These are phyloP conservation scores for Leucophora obtusa DNA, from an alignment of 2,888 invertebrate species.

Conservation along the genomic window DNA sequence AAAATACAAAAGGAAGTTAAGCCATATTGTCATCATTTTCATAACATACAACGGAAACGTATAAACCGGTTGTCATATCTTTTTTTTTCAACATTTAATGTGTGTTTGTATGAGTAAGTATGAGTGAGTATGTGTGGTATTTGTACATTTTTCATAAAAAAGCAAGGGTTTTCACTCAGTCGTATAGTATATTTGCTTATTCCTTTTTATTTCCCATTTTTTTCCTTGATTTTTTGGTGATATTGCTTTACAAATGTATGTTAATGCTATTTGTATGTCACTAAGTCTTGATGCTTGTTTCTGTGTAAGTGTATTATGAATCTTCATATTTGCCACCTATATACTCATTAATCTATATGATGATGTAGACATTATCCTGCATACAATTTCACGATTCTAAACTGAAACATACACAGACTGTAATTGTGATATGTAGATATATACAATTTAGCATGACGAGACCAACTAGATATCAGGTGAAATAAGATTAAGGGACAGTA, in stretches of 20 bases:
- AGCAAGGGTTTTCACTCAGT: constrained; percentile 2
- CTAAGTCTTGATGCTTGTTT: constrained; percentile 12
- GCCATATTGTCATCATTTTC: constrained; percentile 60
- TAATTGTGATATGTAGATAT: neutral
- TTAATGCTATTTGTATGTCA: constrained; percentile 55
- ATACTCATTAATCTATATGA: constrained; percentile 48
- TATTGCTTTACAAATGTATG: constrained; percentile 42
- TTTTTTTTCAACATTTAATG: constrained; percentile 29
- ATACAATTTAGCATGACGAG: neutral
- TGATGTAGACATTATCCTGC: constrained; percentile 50
- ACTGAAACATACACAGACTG: neutral
- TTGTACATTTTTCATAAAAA: neutral
- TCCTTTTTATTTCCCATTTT: neutral
- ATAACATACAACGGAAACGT: constrained; percentile 59
- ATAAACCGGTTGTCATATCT: constrained; percentile 54
- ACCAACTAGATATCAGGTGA: neutral
- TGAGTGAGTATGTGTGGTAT: neutral
- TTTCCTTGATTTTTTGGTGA: neutral
- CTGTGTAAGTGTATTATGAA: constrained; percentile 30
- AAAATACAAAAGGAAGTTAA: constrained; percentile 48
- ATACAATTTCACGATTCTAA: constrained; percentile 7
- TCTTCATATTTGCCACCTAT: constrained; percentile 29
- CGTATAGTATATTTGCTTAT: neutral
- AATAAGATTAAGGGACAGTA: too few species aligned
- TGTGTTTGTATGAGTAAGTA: neutral